These are phyloP conservation scores for Sipha flava DNA, from an alignment of 1,140 invertebrate species.

Conservation along the genomic window DNA sequence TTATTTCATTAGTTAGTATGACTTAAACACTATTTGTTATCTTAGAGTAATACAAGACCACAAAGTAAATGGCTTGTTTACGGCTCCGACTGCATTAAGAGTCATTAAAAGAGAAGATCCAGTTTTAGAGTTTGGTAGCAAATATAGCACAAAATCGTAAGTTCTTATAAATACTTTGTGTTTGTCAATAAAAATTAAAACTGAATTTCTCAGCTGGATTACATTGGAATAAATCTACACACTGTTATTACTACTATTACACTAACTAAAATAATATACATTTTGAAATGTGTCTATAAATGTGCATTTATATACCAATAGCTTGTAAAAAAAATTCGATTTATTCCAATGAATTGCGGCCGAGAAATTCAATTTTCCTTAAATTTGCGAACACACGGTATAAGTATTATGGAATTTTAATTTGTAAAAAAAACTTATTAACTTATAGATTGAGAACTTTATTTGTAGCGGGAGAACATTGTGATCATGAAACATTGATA, in stretches of 20 bases:
- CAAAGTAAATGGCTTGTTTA: slow-evolving; percentile 73
- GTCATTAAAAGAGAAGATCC: slow-evolving; percentile 72
- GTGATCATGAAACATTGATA: slow-evolving; percentile 78
- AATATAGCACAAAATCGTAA: slow-evolving; percentile 61
- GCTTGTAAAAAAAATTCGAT: too few relatives aligned
- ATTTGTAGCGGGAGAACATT: slow-evolving; percentile 88
- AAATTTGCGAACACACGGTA: too few relatives aligned
- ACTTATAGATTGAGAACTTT: slow-evolving; percentile 59
- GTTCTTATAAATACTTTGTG: slow-evolving; percentile 36
- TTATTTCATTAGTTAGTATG: neutral
- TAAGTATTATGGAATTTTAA: neutral
- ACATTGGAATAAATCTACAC: too few relatives aligned
- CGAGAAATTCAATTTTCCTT: too few relatives aligned
- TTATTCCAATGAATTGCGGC: too few relatives aligned
- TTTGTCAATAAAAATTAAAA: too few relatives aligned
- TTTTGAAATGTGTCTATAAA: too few relatives aligned
- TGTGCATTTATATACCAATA: too few relatives aligned
- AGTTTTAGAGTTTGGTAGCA: slow-evolving; percentile 53
- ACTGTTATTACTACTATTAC: too few relatives aligned
- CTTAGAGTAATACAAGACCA: slow-evolving; percentile 76
- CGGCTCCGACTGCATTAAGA: slow-evolving; percentile 80
- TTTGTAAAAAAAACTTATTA: neutral
- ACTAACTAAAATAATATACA: too few relatives aligned
- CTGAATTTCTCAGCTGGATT: too few relatives aligned
- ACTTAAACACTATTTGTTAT: neutral